phyloP scores from a whole-genome alignment of 2,888 invertebrate genomes.

The Tanytarsus gracilentus region DNA sequence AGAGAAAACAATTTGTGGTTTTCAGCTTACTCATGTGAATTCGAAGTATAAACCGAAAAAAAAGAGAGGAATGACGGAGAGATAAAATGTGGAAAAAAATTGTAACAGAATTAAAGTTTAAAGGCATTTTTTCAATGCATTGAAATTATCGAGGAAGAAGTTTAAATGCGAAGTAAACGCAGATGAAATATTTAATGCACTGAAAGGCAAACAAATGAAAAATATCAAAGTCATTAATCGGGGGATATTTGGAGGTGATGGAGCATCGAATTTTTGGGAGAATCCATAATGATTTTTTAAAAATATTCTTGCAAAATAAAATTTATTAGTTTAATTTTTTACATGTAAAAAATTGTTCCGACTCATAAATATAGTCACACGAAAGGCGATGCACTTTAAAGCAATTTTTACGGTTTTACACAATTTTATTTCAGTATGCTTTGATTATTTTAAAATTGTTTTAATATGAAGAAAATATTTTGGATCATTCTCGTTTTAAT shows the following conservation, averaged over 20 bases:
- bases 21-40: constrained; percentile 1
- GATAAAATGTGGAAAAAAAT: not conserved
- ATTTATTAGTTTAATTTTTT: too few relatives aligned
- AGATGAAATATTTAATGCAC: constrained; percentile 24
- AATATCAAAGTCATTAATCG: constrained; percentile 23
- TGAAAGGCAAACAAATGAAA: constrained; percentile 15
- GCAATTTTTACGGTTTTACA: too few relatives aligned
- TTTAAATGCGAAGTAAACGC: not conserved
- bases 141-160: too few relatives aligned
- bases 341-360: too few relatives aligned
- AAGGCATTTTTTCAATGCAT: too few relatives aligned
- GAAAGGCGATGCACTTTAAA: too few relatives aligned
- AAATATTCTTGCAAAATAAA: too few relatives aligned
- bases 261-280: not conserved
- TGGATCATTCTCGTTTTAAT: too few relatives aligned
- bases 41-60: not conserved
- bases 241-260: not conserved
- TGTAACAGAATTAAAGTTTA: constrained; percentile 7
- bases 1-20: constrained; percentile 9
- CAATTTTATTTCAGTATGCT: too few relatives aligned
- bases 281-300: not conserved
- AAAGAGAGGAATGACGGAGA: not conserved
- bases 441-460: too few relatives aligned
- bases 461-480: too few relatives aligned
- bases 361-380: too few relatives aligned